A percentile compares a stretch with the other conserved stretches of the same genome.
Conservation (phyloP, 2,113 vertebrate species). For the Neolamprologus modestus region DNA sequence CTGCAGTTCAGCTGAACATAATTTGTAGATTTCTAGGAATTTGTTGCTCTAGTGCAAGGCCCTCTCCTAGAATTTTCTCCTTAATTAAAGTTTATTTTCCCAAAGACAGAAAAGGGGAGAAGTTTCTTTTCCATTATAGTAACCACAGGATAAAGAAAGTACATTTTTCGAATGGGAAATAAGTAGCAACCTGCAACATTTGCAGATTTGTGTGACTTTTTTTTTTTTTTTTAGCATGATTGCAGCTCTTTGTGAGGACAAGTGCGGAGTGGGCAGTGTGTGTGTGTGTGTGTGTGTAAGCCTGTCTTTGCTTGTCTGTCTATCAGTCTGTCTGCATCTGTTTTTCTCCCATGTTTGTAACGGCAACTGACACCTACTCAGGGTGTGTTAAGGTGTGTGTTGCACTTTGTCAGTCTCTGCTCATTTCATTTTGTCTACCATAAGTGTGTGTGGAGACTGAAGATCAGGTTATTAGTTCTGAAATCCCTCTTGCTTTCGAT, state of each 20-base stretch:
- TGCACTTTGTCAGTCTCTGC: constrained; percentile 5
- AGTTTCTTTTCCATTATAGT: neutral
- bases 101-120: neutral
- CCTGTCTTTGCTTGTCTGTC: neutral
- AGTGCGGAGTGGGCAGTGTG: neutral
- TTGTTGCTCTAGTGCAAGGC: neutral
- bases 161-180: neutral
- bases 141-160: neutral
- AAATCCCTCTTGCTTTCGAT: constrained; percentile 57
- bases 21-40: neutral
- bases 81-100: neutral
- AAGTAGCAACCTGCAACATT: neutral
- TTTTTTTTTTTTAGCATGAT: neutral
- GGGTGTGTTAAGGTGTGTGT: constrained; percentile 36
- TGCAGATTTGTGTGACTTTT: neutral
- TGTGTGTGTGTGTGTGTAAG: neutral
- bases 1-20: neutral
- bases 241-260: accelerated
- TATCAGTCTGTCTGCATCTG: neutral
- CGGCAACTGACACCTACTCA: constrained; percentile 22
- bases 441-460: neutral
- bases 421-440: neutral
- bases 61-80: neutral
- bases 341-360: constrained; percentile 2
- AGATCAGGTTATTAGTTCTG: constrained; percentile 11